phyloP scores from a whole-genome alignment of 2,888 invertebrate genomes.

The Scaptomyza flava region DNA sequence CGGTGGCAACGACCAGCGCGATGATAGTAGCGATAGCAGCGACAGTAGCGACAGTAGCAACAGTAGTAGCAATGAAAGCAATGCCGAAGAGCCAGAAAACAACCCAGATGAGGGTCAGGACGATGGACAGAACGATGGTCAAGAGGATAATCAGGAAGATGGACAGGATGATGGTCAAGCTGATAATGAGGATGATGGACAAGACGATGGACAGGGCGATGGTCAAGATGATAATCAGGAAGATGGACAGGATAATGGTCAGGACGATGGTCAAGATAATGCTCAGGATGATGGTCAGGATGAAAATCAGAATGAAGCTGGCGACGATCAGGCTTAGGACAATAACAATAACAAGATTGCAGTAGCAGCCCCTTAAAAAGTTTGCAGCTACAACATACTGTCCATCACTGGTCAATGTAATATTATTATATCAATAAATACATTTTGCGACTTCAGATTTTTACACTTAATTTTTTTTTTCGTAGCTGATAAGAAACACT shows the following conservation, averaged over 20 bases:
- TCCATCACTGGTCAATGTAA: neutral
- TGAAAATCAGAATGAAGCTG: neutral
- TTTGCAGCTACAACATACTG: neutral
- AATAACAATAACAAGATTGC: neutral
- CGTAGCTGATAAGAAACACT: too few relatives aligned
- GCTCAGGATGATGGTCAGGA: neutral
- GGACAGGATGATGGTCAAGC: neutral
- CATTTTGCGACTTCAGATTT: constrained; percentile 1
- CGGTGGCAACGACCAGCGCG: constrained; percentile 1
- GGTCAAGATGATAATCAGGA: neutral
- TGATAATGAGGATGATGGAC: neutral
- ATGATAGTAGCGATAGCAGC: neutral
- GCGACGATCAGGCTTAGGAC: neutral
- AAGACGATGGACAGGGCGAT: neutral
- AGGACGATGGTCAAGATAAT: neutral
- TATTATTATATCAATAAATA: constrained; percentile 2
- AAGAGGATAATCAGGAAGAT: neutral
- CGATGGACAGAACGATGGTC: neutral
- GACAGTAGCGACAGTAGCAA: neutral
- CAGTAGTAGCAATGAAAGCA: neutral
- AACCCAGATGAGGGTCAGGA: neutral
- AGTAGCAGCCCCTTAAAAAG: neutral
- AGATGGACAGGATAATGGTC: neutral
- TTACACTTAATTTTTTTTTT: neutral
- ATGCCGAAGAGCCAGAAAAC: neutral